These are phyloP conservation scores for Morus bassanus DNA, from an alignment of 2,797 vertebrate genomes.

Conservation along the genomic window DNA sequence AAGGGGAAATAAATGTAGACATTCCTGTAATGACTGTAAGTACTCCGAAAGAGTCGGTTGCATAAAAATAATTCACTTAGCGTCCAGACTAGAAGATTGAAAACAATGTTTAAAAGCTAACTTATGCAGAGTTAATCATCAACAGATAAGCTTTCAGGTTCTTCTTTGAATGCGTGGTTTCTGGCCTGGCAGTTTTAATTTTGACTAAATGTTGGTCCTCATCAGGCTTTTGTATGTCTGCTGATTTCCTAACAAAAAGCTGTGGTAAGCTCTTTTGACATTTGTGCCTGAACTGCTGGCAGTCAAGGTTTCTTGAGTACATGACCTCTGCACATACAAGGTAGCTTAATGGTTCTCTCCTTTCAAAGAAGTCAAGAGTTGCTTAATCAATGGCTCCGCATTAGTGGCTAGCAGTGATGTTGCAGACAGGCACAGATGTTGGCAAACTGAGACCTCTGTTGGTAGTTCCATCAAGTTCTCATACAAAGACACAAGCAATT, in stretches of 20 bases:
- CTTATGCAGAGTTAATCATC: background rate
- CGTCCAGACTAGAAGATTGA: background rate
- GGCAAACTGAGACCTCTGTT: background rate
- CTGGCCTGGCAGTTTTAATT: background rate
- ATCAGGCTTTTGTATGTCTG: background rate
- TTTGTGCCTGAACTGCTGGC: background rate
- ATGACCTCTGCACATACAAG: background rate
- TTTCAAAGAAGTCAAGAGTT: background rate
- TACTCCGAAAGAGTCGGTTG: slow-evolving; percentile 48
- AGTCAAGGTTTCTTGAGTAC: background rate
- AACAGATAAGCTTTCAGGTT: slow-evolving; percentile 4
- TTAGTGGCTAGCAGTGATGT: background rate
- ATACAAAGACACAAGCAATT: background rate
- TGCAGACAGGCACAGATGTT: background rate
- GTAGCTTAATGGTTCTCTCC: background rate
- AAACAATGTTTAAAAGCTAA: slow-evolving; percentile 23
- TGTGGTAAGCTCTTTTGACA: background rate
- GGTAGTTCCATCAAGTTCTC: background rate
- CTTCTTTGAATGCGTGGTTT: background rate
- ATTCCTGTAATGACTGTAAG: slow-evolving; percentile 57
- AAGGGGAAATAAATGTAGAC: slow-evolving; percentile 60
- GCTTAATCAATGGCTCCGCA: fast-evolving
- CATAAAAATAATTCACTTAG: slow-evolving; percentile 32
- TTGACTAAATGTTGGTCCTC: background rate
- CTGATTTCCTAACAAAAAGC: background rate